Evolutionary conservation across 2,797 vertebrate genomes (phyloP), one percentile per base, ranked within the genome.

Genomic region (Alcedo quadribrachys): DNA sequence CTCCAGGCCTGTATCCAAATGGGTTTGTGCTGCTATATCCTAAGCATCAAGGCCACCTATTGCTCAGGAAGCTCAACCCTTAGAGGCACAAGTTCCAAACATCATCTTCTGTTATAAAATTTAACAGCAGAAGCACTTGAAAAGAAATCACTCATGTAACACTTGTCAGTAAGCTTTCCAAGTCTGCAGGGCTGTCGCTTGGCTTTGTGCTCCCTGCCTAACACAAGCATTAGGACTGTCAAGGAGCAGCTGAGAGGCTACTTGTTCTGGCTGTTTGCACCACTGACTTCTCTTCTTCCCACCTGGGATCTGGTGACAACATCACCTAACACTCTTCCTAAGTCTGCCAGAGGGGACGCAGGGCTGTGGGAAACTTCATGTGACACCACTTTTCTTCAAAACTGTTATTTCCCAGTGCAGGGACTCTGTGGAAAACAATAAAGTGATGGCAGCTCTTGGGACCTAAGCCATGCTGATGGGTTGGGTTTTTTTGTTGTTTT

Each of bases 381-480:
- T 37, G 76, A 81, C 63, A 69, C 18, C 63, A n/a, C 43, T 60
- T 61, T 37, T 42, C 37, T 74, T 77, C 53, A 25, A 43, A 93
- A 55, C 35, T 16, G 40, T 33, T 65, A 8, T 71, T 94, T 85
- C 54, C 61, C 53, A n/a, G 28, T 20, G 54, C 65, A 50, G 74
- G 57, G 57, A 37, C 57, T 82, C 50, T 27, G 1, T 20, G 43
- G 32, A 85, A 79, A 91, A 55, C 75, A 11, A 46, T 12, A 16
- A 82, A 90, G 71, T 43, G 90, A 43, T 74, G 86, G 93, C 90
- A 94, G 75, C 95, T 90, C 78, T 45, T 68, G 88, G 86, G 81
- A 92, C 78, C 30, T 30, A 14, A 87, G 57, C 71, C 88, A 82
- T 1, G 13, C 12, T 89, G 67, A 28, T 53, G 51, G 66, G 28